Evolutionary conservation across 1,140 invertebrate genomes (phyloP).

Genomic region (Homarus americanus): DNA sequence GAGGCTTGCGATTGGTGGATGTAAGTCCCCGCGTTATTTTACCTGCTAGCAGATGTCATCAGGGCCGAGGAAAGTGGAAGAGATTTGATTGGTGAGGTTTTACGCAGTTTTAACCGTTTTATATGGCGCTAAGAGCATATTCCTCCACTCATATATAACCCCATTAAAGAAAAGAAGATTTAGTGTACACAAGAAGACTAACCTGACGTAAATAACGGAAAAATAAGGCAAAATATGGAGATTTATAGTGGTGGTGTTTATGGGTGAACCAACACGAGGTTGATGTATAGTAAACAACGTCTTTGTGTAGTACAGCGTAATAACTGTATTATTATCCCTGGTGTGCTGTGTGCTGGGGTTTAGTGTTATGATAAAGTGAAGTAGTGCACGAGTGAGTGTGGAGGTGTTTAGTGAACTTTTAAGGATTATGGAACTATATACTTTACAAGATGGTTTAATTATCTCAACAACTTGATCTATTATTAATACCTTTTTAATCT

Average conservation of each 20-base stretch:
- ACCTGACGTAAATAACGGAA: not conserved
- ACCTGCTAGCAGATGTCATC: slow-evolving; percentile 16
- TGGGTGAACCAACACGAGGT: not conserved
- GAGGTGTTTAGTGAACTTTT: too few species aligned
- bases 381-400: too few species aligned
- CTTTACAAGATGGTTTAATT: too few species aligned
- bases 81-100: not conserved
- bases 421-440: too few species aligned
- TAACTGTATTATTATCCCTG: too few species aligned
- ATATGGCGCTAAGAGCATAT: not conserved
- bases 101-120: not conserved
- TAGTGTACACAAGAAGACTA: not conserved
- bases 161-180: too few species aligned
- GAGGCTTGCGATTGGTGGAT: not conserved
- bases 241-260: not conserved
- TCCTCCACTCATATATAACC: not conserved
- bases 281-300: not conserved
- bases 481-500: too few species aligned
- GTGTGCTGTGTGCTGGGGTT: too few species aligned
- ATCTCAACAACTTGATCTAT: too few species aligned
- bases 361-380: too few species aligned
- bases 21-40: not conserved
- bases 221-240: not conserved
- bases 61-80: slow-evolving; percentile 5
- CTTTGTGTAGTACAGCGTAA: not conserved